phyloP scores from a whole-genome alignment of 2,113 vertebrate species.

The Gymnarchus niloticus region DNA sequence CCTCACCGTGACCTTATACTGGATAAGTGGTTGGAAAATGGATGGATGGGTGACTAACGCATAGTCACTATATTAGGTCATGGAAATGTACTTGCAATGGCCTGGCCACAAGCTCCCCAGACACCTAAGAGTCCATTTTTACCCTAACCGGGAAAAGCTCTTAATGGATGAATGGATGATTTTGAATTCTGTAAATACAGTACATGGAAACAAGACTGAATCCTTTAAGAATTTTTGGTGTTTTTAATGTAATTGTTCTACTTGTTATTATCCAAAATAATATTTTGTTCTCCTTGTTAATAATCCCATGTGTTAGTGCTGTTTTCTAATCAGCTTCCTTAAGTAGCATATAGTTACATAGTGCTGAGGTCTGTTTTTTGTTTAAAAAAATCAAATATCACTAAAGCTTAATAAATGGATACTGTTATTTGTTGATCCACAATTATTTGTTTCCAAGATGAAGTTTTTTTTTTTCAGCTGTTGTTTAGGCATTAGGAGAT shows the following conservation, averaged over 20 bases:
- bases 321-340: background rate
- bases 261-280: background rate
- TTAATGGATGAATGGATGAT: too few species aligned
- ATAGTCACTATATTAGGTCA: background rate
- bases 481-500: slow-evolving; percentile 22
- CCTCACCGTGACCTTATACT: too few species aligned
- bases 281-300: background rate
- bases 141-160: too few species aligned
- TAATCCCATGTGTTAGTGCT: background rate
- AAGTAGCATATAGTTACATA: background rate
- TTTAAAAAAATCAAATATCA: background rate
- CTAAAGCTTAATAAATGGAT: background rate
- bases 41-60: background rate
- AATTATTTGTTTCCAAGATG: slow-evolving; percentile 15
- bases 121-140: background rate
- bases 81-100: background rate
- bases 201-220: slow-evolving; percentile 30
- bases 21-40: background rate
- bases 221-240: background rate
- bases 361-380: background rate
- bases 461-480: slow-evolving; percentile 15
- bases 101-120: background rate
- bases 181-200: too few species aligned
- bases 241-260: background rate
- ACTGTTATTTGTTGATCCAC: slow-evolving; percentile 16